phyloP scores from a whole-genome alignment of 2,888 invertebrate genomes.

The Drosophila parthenogenetica region DNA sequence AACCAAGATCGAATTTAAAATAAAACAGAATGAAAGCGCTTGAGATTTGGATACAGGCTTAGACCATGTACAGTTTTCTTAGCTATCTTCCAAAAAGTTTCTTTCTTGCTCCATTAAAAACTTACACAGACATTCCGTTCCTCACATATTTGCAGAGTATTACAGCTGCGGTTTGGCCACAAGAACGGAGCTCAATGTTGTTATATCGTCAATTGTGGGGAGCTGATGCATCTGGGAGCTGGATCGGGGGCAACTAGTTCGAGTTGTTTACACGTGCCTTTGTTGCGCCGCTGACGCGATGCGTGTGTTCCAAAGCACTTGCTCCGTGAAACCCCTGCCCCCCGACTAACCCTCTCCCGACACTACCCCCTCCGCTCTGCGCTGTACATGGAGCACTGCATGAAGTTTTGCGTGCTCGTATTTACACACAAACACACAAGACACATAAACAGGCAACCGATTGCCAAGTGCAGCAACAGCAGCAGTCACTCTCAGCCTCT shows the following conservation, averaged over 20 bases:
- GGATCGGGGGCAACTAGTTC: constrained; percentile 63
- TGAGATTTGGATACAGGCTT: no score
- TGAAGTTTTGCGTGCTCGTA: constrained; percentile 79
- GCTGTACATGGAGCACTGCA: constrained; percentile 59
- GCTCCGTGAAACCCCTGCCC: background rate
- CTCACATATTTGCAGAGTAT: constrained; percentile 46
- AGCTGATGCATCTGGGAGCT: constrained; percentile 37
- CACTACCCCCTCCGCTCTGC: background rate
- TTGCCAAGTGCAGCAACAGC: constrained; percentile 66
- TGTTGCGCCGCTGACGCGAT: constrained; percentile 76
- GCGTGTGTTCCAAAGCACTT: constrained; percentile 66
- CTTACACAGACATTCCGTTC: background rate
- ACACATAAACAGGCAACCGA: constrained; percentile 55
- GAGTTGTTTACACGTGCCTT: constrained; percentile 80
- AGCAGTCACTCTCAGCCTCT: constrained; percentile 21
- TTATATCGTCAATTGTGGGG: constrained; percentile 72
- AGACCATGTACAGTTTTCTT: no score
- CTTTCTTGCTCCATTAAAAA: no score
- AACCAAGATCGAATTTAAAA: no score
- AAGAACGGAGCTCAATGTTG: constrained; percentile 44
- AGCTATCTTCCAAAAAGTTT: no score
- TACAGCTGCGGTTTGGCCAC: constrained; percentile 52
- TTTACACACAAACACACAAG: constrained; percentile 76
- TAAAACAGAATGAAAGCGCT: no score
- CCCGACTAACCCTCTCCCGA: background rate